Percentiles rank a stretch among this genome's conserved stretches.
Conservation (phyloP, 1,140 invertebrate species). For the Hirudo medicinalis region DNA sequence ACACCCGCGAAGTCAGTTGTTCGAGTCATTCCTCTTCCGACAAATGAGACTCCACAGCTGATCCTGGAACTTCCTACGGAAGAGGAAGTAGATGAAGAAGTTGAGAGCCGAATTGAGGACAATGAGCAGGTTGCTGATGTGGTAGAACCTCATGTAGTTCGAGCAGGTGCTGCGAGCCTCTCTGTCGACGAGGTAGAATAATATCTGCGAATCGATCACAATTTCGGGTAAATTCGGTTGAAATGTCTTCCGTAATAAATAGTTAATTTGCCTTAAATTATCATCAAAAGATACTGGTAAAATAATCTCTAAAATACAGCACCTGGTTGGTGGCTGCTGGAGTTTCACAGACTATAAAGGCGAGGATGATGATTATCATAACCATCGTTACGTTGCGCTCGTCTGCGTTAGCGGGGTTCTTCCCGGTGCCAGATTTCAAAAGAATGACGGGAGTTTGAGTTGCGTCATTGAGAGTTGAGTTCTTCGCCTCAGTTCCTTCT, state of each 20-base stretch:
- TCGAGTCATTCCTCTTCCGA: not conserved
- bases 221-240: too few species aligned
- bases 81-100: slow-evolving; percentile 24
- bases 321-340: slow-evolving; percentile 22
- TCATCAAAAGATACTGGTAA: too few species aligned
- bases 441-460: not conserved
- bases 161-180: slow-evolving; percentile 6
- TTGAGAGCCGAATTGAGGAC: slow-evolving; percentile 22
- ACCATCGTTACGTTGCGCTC: slow-evolving; percentile 22
- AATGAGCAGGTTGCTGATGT: slow-evolving; percentile 22
- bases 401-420: not conserved
- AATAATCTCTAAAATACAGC: not conserved
- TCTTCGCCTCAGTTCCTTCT: not conserved
- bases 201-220: not conserved
- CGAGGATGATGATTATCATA: slow-evolving; percentile 23
- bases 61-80: slow-evolving; percentile 22
- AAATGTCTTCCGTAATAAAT: too few species aligned
- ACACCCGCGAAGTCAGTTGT: too few species aligned
- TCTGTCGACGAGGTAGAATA: not conserved
- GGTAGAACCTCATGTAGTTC: slow-evolving; percentile 18
- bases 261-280: too few species aligned
- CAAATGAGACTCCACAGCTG: slow-evolving; percentile 19
- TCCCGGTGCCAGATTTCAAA: not conserved
- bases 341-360: slow-evolving; percentile 22
- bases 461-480: not conserved